Conservation (phyloP, 1,140 invertebrate species). For the Dolichoris vasculosae region DNA sequence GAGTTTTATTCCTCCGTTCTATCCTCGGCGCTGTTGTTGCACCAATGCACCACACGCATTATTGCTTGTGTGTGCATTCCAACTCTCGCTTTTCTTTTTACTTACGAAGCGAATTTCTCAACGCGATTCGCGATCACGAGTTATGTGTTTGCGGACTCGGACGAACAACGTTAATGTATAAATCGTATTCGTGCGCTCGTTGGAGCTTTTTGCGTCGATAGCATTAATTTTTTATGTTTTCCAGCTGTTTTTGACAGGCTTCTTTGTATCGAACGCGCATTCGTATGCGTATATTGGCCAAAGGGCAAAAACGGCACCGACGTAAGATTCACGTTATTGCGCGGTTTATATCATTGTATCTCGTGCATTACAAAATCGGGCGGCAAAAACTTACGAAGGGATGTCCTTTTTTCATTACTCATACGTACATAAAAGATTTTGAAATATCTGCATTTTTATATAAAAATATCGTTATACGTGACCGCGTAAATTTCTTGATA, state of each 20-base stretch:
- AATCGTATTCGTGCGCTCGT: not conserved
- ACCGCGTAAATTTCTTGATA: not conserved
- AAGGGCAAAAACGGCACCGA: not conserved
- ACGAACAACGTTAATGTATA: constrained; percentile 16
- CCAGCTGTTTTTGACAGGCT: not conserved
- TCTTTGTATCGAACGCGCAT: not conserved
- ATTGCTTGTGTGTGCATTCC: not conserved
- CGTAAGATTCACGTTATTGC: constrained; percentile 25
- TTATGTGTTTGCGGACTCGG: not conserved
- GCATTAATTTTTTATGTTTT: not conserved
- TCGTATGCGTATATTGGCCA: not conserved
- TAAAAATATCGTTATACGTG: constrained; percentile 21
- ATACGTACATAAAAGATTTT: not conserved
- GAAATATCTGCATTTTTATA: constrained; percentile 9
- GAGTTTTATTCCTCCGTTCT: constrained; percentile 18
- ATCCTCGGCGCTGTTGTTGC: not conserved
- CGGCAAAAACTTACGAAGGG: constrained; percentile 26
- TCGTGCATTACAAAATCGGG: not conserved
- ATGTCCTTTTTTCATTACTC: constrained; percentile 3
- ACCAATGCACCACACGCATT: not conserved
- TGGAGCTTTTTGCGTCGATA: not conserved
- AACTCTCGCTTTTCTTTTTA: constrained; percentile 26
- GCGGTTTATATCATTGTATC: not conserved
- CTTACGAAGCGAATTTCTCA: constrained; percentile 18
- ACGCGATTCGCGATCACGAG: constrained; percentile 12